A percentile compares a stretch with the other conserved stretches of the same genome.
Evolutionary conservation across 2,888 invertebrate species (phyloP).

Genomic region (Andrena chrysosceles): DNA sequence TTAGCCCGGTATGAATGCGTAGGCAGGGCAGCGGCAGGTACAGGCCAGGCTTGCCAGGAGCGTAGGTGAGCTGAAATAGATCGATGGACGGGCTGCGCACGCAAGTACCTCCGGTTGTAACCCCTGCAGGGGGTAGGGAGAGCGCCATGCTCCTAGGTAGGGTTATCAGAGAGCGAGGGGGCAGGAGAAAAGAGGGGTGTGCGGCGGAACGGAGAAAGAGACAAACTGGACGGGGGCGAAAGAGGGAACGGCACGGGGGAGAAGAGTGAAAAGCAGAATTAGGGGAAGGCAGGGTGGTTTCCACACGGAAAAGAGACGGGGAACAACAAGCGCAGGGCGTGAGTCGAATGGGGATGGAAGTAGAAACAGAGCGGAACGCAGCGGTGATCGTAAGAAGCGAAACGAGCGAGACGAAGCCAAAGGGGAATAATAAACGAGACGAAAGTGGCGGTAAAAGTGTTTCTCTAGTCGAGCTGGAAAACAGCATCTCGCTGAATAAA

Average conservation of each 20-base stretch:
- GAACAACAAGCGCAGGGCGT: background rate
- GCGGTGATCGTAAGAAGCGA: background rate
- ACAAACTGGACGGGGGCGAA: background rate
- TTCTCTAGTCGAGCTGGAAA: background rate
- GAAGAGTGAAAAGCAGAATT: slow-evolving; percentile 11
- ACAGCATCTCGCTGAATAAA: background rate
- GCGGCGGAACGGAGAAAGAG: slow-evolving; percentile 27
- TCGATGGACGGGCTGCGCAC: slow-evolving; percentile 79
- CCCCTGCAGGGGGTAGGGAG: slow-evolving; percentile 69
- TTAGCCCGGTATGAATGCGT: slow-evolving; percentile 58
- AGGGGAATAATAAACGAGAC: background rate
- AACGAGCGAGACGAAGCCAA: background rate
- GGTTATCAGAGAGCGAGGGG: slow-evolving; percentile 56
- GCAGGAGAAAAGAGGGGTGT: slow-evolving; percentile 13
- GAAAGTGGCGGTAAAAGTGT: background rate
- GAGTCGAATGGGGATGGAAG: background rate
- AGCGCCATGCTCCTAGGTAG: slow-evolving; percentile 62
- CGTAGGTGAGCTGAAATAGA: slow-evolving; percentile 77
- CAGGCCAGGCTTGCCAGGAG: slow-evolving; percentile 69
- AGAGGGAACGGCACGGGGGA: background rate
- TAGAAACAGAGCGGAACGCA: background rate
- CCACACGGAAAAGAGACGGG: background rate
- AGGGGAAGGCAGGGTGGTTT: background rate
- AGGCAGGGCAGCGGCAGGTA: slow-evolving; percentile 50
- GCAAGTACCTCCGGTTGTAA: slow-evolving; percentile 74